Evolutionary conservation across 1,140 invertebrate species (phyloP), one percentile per base, ranked within the genome.

Genomic region (Laupala kohalensis): DNA sequence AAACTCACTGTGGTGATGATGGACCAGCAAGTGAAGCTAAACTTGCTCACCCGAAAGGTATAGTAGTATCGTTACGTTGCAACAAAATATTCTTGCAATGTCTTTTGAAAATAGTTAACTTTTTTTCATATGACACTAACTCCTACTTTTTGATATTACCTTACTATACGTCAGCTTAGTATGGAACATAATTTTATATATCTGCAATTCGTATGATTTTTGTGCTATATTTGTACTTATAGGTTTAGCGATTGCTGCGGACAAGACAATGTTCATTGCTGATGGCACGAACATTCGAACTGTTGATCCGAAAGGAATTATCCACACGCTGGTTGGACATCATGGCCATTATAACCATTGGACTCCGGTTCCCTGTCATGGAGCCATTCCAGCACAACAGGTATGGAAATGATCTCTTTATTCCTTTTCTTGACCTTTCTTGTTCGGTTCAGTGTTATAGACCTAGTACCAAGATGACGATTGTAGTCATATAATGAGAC

Each of bases 21-120:
- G 92, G 93, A 67, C 88, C 88, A 25, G 96, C 97, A 6, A 86
- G 91, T 25, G 86, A 92, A 73, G 96, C 97, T 5, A 92, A 95
- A 79, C 85, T 99, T 23, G 90, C 93, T 26, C 95, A 98, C 87
- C 96, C 96, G 6, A 99, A 99, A 90, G 96, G 95, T 85, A 82
- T 73, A 64, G n/a, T n/a, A n/a, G n/a, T n/a, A n/a, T n/a, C n/a
- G n/a, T n/a, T n/a, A n/a, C n/a, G n/a, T n/a, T n/a, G n/a, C n/a
- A n/a, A n/a, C n/a, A n/a, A n/a, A n/a, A n/a, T n/a, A n/a, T n/a
- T n/a, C n/a, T n/a, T n/a, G n/a, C n/a, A n/a, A n/a, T n/a, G n/a
- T n/a, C n/a, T n/a, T n/a, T n/a, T n/a, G n/a, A n/a, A n/a, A n/a
- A n/a, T n/a, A n/a, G n/a, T n/a, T n/a, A n/a, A n/a, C n/a, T n/a